Conservation (phyloP, 2,888 invertebrate species). For the Ectropis crepuscularia region DNA sequence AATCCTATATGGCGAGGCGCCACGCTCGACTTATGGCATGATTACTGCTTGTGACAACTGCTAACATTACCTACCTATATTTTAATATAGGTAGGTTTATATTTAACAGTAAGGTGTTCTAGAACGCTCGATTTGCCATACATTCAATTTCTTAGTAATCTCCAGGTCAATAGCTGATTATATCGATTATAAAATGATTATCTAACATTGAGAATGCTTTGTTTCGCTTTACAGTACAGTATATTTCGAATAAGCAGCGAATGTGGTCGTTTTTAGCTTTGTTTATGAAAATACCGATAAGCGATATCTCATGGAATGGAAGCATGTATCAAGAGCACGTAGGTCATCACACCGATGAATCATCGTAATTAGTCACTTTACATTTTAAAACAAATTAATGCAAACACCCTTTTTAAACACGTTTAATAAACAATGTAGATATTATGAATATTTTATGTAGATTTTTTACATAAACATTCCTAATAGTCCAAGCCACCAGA, state of each 20-base stretch:
- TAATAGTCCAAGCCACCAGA: background rate
- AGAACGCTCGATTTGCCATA: conserved; percentile 13
- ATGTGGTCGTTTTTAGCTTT: conserved; percentile 7
- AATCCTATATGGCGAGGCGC: conserved; percentile 76
- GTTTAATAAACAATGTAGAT: conserved; percentile 1
- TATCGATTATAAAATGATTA: background rate
- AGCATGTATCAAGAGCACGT: conserved; percentile 19
- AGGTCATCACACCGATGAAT: conserved; percentile 20
- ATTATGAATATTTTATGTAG: conserved; percentile 6
- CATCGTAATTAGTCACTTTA: conserved; percentile 20
- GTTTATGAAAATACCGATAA: conserved; percentile 21
- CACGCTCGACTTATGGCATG: conserved; percentile 68
- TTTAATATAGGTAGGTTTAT: too few species aligned
- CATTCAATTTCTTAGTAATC: conserved; percentile 5
- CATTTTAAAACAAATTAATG: conserved; percentile 23
- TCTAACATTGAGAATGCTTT: conserved; percentile 8
- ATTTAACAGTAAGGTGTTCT: conserved; percentile 19
- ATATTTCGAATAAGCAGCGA: conserved; percentile 6
- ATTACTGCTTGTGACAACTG: conserved; percentile 62
- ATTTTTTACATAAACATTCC: conserved; percentile 1
- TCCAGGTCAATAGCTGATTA: conserved; percentile 25
- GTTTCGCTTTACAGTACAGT: conserved; percentile 3
- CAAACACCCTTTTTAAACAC: conserved; percentile 13
- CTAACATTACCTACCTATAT: conserved; percentile 21
- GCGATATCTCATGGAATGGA: conserved; percentile 8